phyloP scores from a whole-genome alignment of 2,113 vertebrate species.

The Aphelocoma coerulescens region DNA sequence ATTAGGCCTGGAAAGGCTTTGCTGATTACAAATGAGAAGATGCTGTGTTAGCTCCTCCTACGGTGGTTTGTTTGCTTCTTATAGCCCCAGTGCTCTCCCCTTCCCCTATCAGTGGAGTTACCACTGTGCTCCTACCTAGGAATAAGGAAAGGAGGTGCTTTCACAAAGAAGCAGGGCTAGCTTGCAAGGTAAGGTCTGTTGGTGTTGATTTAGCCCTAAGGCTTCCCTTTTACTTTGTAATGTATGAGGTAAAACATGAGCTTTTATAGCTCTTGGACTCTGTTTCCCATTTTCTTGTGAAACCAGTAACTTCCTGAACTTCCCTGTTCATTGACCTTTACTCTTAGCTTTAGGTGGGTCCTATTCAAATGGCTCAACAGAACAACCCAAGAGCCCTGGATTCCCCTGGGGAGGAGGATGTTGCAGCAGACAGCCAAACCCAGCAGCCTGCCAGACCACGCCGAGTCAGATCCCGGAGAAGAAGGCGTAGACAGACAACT shows the following conservation, averaged over 20 bases:
- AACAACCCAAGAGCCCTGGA: fast-evolving
- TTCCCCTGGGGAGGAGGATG: neutral
- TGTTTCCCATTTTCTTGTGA: fast-evolving
- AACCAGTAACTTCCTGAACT: neutral
- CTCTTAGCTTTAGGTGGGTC: neutral
- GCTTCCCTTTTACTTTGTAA: neutral
- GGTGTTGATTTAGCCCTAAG: fast-evolving
- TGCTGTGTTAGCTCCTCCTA: constrained; percentile 37
- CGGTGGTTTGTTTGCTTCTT: neutral
- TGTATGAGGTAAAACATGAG: neutral
- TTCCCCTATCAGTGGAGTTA: fast-evolving
- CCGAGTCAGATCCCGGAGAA: neutral
- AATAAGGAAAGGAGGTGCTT: fast-evolving
- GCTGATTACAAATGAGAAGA: neutral
- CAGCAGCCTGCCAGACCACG: fast-evolving
- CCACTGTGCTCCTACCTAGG: fast-evolving
- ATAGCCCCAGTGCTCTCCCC: neutral
- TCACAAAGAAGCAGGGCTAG: fast-evolving
- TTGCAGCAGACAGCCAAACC: neutral
- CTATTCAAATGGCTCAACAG: neutral
- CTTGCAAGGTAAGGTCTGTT: neutral
- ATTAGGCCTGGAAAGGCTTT: neutral
- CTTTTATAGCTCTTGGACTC: neutral
- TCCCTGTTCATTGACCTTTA: neutral
- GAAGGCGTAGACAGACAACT: neutral